Conservation (phyloP, 2,888 invertebrate genomes). For the Axea sp. region DNA sequence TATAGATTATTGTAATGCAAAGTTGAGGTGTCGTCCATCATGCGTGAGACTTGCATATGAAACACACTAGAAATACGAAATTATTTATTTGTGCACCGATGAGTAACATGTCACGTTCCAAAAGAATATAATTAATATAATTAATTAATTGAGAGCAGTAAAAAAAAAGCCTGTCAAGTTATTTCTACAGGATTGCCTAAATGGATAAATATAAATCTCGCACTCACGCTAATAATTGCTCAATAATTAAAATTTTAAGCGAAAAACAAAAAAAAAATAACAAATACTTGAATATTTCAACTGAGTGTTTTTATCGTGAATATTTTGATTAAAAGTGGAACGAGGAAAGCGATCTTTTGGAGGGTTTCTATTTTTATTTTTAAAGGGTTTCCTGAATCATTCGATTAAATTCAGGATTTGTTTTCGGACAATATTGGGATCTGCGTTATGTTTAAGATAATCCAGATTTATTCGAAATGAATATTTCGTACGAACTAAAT, state of each 20-base stretch:
- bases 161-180: too few species aligned
- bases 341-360: conserved; percentile 9
- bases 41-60: background rate
- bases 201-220: too few species aligned
- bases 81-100: background rate
- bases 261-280: too few species aligned
- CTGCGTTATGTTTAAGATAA: too few species aligned
- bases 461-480: too few species aligned
- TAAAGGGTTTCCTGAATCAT: conserved; percentile 38
- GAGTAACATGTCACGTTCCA: background rate
- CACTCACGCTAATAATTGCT: too few species aligned
- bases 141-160: background rate
- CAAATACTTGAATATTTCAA: too few species aligned
- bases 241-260: conserved; percentile 18
- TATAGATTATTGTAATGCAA: too few species aligned
- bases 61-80: background rate
- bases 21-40: conserved; percentile 1
- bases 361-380: conserved; percentile 23
- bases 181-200: too few species aligned
- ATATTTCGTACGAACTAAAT: too few species aligned
- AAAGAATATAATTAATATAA: background rate
- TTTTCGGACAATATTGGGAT: conserved; percentile 8
- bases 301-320: conserved; percentile 1
- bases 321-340: conserved; percentile 19
- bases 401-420: conserved; percentile 11